A percentile compares a stretch with the other conserved stretches of the same genome.
Evolutionary conservation across 2,888 invertebrate species (phyloP).

Genomic region (Trachelus stipa): DNA sequence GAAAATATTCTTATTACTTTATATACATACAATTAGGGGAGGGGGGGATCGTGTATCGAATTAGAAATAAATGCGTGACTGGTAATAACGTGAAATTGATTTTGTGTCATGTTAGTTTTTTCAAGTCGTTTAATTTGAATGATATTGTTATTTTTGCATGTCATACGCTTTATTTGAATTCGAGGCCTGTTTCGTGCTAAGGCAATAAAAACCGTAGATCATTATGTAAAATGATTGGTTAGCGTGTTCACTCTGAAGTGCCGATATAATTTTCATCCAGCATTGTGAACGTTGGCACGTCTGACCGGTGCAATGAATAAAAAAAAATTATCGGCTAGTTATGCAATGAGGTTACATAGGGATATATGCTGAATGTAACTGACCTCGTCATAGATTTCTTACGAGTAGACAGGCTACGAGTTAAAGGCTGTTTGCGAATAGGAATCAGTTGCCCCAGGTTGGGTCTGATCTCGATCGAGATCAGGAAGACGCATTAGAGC

Average conservation of each 20-base stretch:
- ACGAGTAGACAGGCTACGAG: neutral
- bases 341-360: neutral
- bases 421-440: conserved; percentile 15
- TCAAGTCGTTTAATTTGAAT: neutral
- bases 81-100: neutral
- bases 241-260: neutral
- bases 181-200: neutral
- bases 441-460: conserved; percentile 20
- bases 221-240: neutral
- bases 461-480: conserved; percentile 15
- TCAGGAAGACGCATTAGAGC: conserved; percentile 5
- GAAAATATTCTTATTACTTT: neutral
- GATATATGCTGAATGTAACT: neutral
- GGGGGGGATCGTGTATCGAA: neutral
- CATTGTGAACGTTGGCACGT: neutral
- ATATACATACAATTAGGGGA: neutral
- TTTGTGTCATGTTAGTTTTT: neutral
- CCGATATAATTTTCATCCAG: neutral
- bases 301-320: neutral
- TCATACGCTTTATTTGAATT: neutral
- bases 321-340: neutral
- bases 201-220: neutral
- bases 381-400: neutral
- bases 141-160: neutral
- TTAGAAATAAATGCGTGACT: neutral